Evolutionary conservation across 1,140 invertebrate genomes (phyloP).

Genomic region (Homarus americanus): DNA sequence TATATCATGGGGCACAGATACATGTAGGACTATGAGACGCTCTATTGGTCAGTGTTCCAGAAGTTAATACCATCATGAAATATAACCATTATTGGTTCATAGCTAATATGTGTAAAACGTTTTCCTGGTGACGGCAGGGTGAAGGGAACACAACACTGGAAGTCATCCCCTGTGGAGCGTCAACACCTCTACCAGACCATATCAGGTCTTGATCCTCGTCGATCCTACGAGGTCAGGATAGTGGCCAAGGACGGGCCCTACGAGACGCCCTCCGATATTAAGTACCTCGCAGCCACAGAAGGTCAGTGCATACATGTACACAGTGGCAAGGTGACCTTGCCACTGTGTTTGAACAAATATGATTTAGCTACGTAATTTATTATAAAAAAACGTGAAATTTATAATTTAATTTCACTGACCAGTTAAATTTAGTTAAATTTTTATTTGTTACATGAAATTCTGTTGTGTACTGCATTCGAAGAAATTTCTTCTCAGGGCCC

Average conservation of each 20-base stretch:
- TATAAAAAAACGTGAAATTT: too few relatives aligned
- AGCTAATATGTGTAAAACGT: not conserved
- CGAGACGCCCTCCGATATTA: conserved; percentile 51
- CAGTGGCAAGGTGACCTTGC: too few relatives aligned
- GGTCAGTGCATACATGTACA: conserved; percentile 53
- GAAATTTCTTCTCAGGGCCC: too few relatives aligned
- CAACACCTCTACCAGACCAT: conserved; percentile 37
- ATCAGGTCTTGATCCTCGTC: conserved; percentile 46
- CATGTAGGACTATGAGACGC: too few relatives aligned
- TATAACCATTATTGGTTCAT: not conserved
- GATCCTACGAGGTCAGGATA: conserved; percentile 49
- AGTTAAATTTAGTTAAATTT: too few relatives aligned
- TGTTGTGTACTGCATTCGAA: too few relatives aligned
- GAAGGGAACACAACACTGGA: conserved; percentile 25
- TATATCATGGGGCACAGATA: too few relatives aligned
- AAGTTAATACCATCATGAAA: too few relatives aligned
- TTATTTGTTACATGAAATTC: too few relatives aligned
- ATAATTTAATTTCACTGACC: too few relatives aligned
- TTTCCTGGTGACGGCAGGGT: conserved; percentile 16
- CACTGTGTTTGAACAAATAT: too few relatives aligned
- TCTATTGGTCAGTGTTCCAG: too few relatives aligned
- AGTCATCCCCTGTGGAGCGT: conserved; percentile 32
- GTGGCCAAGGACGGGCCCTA: conserved; percentile 48
- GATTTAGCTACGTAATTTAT: not conserved
- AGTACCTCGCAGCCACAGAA: conserved; percentile 48